A percentile compares a stretch with the other conserved stretches of the same genome.
phyloP scores from a whole-genome alignment of 2,113 vertebrate species.

The Laterallus jamaicensis region DNA sequence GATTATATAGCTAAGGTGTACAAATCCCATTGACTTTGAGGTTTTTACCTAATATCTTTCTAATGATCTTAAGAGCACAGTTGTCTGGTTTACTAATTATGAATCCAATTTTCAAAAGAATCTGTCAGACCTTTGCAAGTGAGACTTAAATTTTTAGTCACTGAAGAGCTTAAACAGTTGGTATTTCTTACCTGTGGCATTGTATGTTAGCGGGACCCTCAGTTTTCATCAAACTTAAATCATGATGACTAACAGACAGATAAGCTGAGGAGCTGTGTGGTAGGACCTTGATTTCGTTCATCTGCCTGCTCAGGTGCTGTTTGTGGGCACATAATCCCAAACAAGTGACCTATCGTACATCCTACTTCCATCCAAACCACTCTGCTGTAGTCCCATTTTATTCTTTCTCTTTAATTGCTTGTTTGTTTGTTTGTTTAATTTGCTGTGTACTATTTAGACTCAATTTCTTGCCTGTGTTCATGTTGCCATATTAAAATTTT shows the following conservation, averaged over 20 bases:
- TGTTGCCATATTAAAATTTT: background rate
- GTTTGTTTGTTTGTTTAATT: background rate
- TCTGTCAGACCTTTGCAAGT: background rate
- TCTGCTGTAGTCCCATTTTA: background rate
- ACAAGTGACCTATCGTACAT: accelerated
- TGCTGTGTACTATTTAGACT: background rate
- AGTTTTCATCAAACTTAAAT: background rate
- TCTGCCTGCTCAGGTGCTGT: background rate
- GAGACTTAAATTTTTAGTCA: background rate
- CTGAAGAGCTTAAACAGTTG: background rate
- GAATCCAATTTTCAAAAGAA: background rate
- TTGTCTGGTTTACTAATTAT: slow-evolving; percentile 39
- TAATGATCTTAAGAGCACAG: slow-evolving; percentile 21
- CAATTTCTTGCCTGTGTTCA: background rate
- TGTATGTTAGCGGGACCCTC: background rate
- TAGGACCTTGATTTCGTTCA: background rate
- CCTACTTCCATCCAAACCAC: background rate
- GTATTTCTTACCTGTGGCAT: background rate
- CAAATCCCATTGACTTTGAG: slow-evolving; percentile 44
- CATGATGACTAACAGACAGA: background rate
- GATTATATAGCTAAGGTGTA: slow-evolving; percentile 14
- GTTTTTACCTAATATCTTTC: slow-evolving; percentile 29
- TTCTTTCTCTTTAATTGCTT: background rate
- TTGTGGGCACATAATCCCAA: background rate
- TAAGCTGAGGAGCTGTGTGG: background rate